A percentile compares a stretch with the other conserved stretches of the same genome.
Conservation (phyloP, 2,888 invertebrate genomes). For the Latheticus oryzae region DNA sequence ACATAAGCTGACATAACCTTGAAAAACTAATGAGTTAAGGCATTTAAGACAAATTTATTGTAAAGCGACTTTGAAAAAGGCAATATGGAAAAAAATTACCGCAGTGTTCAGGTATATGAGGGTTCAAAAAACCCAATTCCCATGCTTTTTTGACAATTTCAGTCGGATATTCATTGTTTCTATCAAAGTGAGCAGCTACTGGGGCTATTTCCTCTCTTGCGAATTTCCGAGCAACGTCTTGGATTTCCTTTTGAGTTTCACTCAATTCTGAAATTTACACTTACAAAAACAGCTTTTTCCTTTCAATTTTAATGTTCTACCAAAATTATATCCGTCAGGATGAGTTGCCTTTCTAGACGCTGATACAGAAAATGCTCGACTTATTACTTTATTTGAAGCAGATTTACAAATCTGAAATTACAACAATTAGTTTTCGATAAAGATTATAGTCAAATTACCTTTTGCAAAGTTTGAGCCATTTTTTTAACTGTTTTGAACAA, state of each 20-base stretch:
- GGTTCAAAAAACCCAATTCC: conserved; percentile 87
- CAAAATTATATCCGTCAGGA: conserved; percentile 28
- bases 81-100: conserved; percentile 67
- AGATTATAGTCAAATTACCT: conserved; percentile 4
- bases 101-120: conserved; percentile 82
- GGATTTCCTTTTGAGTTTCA: conserved; percentile 83
- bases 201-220: conserved; percentile 93
- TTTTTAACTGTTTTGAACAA: too few relatives aligned
- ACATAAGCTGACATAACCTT: too few relatives aligned
- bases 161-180: conserved; percentile 93
- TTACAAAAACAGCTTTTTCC: too few relatives aligned
- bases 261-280: conserved; percentile 67
- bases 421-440: background rate
- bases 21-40: too few relatives aligned
- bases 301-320: conserved; percentile 3
- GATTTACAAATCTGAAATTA: conserved; percentile 2
- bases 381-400: background rate
- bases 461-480: conserved; percentile 9
- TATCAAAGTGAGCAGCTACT: conserved; percentile 88
- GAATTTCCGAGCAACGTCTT: conserved; percentile 88
- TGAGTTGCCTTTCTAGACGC: background rate
- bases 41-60: too few relatives aligned
- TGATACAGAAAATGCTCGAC: conserved; percentile 18
- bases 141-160: conserved; percentile 95
- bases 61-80: too few relatives aligned